A percentile compares a stretch with the other conserved stretches of the same genome.
These are phyloP conservation scores for Tamias sibiricus DNA, from an alignment of 2,113 vertebrate genomes.

Conservation along the genomic window DNA sequence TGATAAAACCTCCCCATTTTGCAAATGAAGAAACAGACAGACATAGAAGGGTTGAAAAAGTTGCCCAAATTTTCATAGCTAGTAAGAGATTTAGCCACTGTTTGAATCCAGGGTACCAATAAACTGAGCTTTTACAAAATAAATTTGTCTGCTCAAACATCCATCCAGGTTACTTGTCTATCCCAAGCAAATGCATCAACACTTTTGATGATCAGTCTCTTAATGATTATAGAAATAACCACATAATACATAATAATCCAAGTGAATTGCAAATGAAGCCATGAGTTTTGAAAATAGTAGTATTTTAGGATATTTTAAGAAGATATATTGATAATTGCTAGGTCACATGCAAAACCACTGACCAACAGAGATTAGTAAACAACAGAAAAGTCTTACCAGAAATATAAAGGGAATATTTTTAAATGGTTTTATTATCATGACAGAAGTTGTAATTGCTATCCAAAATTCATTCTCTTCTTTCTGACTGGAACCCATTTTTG, in stretches of 20 bases:
- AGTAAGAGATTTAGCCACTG: not conserved
- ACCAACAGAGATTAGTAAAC: not conserved
- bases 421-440: not conserved
- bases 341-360: not conserved
- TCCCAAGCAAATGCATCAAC: not conserved
- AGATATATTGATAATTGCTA: not conserved
- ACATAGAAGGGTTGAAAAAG: not conserved
- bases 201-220: not conserved
- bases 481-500: not conserved
- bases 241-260: not conserved
- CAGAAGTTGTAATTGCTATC: not conserved
- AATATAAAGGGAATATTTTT: not conserved
- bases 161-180: not conserved
- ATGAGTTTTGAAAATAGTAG: not conserved
- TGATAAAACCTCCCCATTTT: not conserved
- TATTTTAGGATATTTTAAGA: conserved; percentile 4
- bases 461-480: not conserved
- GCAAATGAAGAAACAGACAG: not conserved
- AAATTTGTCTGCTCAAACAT: not conserved
- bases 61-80: not conserved
- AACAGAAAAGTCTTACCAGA: not conserved
- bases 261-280: not conserved
- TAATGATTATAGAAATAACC: not conserved
- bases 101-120: not conserved
- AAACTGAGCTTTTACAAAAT: not conserved